These are phyloP conservation scores for Hippolais icterina DNA, from an alignment of 2,113 vertebrate genomes.

Conservation along the genomic window DNA sequence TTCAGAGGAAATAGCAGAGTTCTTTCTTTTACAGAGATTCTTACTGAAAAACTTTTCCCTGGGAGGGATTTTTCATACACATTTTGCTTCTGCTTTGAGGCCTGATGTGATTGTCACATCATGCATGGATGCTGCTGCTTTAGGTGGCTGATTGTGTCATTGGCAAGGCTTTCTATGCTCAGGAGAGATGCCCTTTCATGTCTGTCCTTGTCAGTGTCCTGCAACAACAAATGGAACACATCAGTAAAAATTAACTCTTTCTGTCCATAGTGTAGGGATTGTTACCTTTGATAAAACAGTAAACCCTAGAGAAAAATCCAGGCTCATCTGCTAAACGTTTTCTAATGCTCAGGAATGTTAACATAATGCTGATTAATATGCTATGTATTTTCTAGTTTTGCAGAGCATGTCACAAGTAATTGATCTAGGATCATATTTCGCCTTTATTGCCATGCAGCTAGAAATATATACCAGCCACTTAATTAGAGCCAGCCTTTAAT, in stretches of 20 bases:
- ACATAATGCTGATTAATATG: background rate
- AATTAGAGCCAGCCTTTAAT: slow-evolving; percentile 11
- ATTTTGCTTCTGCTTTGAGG: background rate
- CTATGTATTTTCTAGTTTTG: background rate
- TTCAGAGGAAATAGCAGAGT: background rate
- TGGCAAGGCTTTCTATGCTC: background rate
- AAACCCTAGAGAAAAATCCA: background rate
- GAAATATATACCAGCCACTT: background rate
- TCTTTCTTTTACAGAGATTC: background rate
- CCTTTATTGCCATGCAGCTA: background rate
- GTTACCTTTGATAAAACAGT: background rate
- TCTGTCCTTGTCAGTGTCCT: background rate
- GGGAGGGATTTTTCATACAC: background rate
- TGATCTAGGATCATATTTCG: background rate
- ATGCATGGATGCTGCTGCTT: background rate
- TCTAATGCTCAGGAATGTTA: background rate
- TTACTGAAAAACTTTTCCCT: background rate
- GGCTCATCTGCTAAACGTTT: background rate
- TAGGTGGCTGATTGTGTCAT: background rate
- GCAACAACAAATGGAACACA: background rate
- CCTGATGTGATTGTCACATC: background rate
- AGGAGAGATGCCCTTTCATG: background rate
- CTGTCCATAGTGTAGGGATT: background rate
- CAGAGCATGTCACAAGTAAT: background rate
- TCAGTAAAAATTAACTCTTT: background rate